Conservation (phyloP, 2,113 vertebrate species). For the Osmerus mordax region DNA sequence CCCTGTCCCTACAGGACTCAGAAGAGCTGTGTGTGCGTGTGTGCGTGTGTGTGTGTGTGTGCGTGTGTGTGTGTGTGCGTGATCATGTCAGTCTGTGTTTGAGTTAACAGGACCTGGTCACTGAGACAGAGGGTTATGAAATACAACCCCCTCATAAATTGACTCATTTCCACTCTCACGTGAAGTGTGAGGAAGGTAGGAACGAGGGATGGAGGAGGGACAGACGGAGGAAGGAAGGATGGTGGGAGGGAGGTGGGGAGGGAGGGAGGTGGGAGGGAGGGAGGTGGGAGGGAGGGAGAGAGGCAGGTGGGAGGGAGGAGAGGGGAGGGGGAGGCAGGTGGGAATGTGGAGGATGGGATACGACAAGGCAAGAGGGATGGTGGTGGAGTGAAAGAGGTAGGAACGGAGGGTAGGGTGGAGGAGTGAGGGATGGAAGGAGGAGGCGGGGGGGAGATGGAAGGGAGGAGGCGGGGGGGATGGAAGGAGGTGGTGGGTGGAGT, state of each 20-base stretch:
- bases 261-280: no score
- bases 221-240: background rate
- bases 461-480: background rate
- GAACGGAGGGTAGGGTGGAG: background rate
- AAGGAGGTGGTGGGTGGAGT: no score
- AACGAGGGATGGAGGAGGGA: no score
- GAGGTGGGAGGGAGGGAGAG: no score
- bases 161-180: constrained; percentile 49
- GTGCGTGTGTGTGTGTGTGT: constrained; percentile 1
- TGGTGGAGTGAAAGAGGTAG: background rate
- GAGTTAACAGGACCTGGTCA: no score
- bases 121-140: constrained; percentile 55
- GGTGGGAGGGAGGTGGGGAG: no score
- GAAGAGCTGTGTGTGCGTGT: background rate
- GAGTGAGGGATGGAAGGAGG: background rate
- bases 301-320: no score
- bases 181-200: constrained; percentile 18
- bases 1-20: constrained; percentile 49
- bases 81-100: no score
- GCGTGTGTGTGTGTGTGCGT: background rate
- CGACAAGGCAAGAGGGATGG: constrained; percentile 40
- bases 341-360: background rate
- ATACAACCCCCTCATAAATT: constrained; percentile 55
- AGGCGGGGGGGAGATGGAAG: background rate
- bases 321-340: background rate